phyloP scores from a whole-genome alignment of 1,140 invertebrate species.

The Augochlora pura region DNA sequence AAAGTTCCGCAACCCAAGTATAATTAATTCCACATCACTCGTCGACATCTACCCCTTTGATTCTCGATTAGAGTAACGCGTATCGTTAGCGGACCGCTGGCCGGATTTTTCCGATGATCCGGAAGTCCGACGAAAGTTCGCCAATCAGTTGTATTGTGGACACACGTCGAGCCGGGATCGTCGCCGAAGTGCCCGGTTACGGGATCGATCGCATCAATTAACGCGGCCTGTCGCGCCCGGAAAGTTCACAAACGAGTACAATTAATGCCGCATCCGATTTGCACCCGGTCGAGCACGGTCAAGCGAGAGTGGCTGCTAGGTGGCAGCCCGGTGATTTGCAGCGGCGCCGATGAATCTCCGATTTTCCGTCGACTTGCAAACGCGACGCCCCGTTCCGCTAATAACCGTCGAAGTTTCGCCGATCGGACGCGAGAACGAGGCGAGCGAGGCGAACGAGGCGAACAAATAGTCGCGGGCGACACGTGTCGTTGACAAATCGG shows the following conservation, averaged over 20 bases:
- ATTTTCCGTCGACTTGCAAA: background rate
- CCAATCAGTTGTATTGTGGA: conserved; percentile 28
- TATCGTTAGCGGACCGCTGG: too few species aligned
- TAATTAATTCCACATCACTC: too few species aligned
- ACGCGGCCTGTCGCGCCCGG: conserved; percentile 24
- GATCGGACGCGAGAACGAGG: background rate
- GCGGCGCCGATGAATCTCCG: conserved; percentile 14
- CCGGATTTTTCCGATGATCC: conserved; percentile 17
- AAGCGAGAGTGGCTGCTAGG: background rate
- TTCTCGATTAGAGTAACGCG: too few species aligned
- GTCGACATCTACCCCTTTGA: too few species aligned
- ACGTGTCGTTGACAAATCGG: conserved; percentile 60
- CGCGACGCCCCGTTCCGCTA: background rate
- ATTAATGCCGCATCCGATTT: conserved; percentile 53
- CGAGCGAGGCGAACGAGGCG: background rate
- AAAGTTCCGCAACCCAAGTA: too few species aligned
- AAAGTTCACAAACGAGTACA: conserved; percentile 60
- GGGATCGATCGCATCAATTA: conserved; percentile 60
- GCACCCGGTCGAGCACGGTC: background rate
- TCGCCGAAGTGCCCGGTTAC: conserved; percentile 1
- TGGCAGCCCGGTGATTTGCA: conserved; percentile 16
- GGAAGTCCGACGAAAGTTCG: conserved; percentile 26
- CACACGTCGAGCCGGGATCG: background rate
- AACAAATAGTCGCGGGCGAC: conserved; percentile 31
- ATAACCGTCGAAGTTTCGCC: conserved; percentile 17